Evolutionary conservation across 1,140 invertebrate genomes (phyloP), one percentile per base, ranked within the genome.

Genomic region (Cydia pomonella): DNA sequence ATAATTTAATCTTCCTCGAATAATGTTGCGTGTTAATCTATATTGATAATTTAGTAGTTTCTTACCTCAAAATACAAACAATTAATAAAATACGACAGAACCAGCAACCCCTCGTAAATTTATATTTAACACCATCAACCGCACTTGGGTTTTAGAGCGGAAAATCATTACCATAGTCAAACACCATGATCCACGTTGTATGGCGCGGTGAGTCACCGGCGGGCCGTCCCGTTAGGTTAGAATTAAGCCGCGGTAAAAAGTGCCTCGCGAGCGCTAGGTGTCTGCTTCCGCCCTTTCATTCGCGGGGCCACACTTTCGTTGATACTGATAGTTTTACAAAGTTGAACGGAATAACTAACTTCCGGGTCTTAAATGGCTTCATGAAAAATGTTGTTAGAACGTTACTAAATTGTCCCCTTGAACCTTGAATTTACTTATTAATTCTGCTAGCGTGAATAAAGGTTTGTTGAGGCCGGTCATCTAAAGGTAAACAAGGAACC

Each of bases 121-220:
- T 59, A 0, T 53, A 53, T 53, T 4, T 59, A 59, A 59, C 53
- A 59, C 53, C 53, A 59, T 59, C 53, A 59, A 59, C 53, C 62
- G 75, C 25, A 4, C 74, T 63, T 38, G 75, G 73, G 80, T 83
- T 84, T 78, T 79, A 79, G 84, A 87, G 83, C 83, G 80, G 80
- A 86, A 87, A 86, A 86, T 82, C 74, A 82, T 82, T 86, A 80
- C 83, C 82, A 82, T 88, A 84, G 79, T 76, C 77, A 79, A 79
- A 76, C 73, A 69, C 78, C 75, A 80, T 86, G 83, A 81, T 69
- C 64, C 29, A 69, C 64, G 64, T 85, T 82, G 81, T 79, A 71
- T 77, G 73, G 76, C 71, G 79, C 76, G 76, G 76, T 89, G 86
- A 88, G 77, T 89, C 85, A 89, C 74, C 76, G 73, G 50, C 50